Evolutionary conservation across 2,888 invertebrate species (phyloP).

Genomic region (Mayetiola destructor): DNA sequence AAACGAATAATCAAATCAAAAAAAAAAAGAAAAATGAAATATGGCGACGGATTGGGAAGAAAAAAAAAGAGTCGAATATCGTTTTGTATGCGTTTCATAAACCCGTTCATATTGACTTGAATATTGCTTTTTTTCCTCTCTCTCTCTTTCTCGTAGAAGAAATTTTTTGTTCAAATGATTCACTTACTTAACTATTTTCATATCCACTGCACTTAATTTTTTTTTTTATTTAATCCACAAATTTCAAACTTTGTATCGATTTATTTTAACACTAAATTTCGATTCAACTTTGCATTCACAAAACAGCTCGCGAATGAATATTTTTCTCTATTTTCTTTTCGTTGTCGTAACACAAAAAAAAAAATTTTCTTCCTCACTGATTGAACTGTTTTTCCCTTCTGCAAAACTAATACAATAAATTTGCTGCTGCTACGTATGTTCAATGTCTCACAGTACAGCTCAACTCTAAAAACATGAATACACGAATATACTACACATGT

Average conservation of each 20-base stretch:
- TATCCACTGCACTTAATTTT: neutral
- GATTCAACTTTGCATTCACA: neutral
- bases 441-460: neutral
- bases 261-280: neutral
- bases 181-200: conserved; percentile 9
- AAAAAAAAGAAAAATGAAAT: neutral
- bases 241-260: no score
- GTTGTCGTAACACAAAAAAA: neutral
- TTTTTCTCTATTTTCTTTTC: neutral
- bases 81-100: no score
- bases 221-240: neutral
- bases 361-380: conserved; percentile 4
- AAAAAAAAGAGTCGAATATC: no score
- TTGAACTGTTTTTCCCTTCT: conserved; percentile 7
- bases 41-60: no score
- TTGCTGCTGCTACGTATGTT: neutral
- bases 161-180: neutral
- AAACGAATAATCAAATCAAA: neutral
- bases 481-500: no score
- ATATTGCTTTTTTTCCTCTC: neutral
- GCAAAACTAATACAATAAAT: neutral
- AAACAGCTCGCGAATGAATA: no score
- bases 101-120: no score
- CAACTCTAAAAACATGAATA: conserved; percentile 4
- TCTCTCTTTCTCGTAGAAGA: neutral